phyloP scores from a whole-genome alignment of 2,797 vertebrate species.

The Parauchenoglanis ngamensis region DNA sequence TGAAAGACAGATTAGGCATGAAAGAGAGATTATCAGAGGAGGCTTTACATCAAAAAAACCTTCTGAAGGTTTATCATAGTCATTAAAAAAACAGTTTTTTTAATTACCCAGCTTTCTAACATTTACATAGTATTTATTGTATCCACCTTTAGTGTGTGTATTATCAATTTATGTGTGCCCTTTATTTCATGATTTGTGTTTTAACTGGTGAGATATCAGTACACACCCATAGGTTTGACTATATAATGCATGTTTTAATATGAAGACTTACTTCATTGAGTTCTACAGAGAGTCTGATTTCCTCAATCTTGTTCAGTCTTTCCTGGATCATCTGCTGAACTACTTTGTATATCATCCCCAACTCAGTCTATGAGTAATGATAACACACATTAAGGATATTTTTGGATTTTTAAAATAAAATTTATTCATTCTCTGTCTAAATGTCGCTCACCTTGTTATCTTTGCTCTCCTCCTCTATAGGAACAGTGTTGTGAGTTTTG shows the following conservation, averaged over 20 bases:
- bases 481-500: constrained; percentile 12
- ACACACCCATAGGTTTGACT: too few relatives aligned
- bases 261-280: neutral
- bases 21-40: neutral
- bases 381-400: neutral
- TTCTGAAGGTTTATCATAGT: too few relatives aligned
- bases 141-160: too few relatives aligned
- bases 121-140: too few relatives aligned
- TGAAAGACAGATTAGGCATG: too few relatives aligned
- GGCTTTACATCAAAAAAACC: neutral
- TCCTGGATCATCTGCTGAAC: constrained; percentile 3
- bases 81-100: too few relatives aligned
- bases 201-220: too few relatives aligned
- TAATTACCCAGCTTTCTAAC: too few relatives aligned
- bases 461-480: constrained; percentile 17
- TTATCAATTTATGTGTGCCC: too few relatives aligned
- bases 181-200: too few relatives aligned
- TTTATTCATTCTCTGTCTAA: neutral
- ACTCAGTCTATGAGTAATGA: neutral
- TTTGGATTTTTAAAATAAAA: neutral
- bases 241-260: neutral
- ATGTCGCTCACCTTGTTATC: neutral
- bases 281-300: neutral
- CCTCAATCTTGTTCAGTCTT: neutral
- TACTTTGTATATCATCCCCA: neutral